phyloP scores from a whole-genome alignment of 2,113 vertebrate species.

The Paraplagusia blochii region DNA sequence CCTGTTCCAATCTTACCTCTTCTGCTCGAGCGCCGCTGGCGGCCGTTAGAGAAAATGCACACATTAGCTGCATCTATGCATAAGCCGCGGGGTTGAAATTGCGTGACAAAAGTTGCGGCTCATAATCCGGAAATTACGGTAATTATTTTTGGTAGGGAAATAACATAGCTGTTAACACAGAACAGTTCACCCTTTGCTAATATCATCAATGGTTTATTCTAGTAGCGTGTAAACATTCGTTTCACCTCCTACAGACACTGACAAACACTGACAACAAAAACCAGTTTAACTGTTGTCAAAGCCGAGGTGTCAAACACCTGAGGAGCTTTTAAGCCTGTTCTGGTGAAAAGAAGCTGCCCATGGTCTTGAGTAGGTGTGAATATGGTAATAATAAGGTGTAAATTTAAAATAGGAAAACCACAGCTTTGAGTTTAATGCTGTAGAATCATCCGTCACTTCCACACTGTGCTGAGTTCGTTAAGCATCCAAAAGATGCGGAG shows the following conservation, averaged over 20 bases:
- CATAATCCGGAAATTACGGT: too few relatives aligned
- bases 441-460: conserved; percentile 3
- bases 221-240: conserved; percentile 47
- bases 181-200: conserved; percentile 29
- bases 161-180: conserved; percentile 11
- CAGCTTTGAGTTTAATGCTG: background rate
- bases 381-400: conserved; percentile 13
- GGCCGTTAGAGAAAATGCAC: too few relatives aligned
- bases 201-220: conserved; percentile 5
- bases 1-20: too few relatives aligned
- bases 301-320: conserved; percentile 15
- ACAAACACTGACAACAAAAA: conserved; percentile 1
- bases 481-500: conserved; percentile 6
- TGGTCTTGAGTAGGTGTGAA: conserved; percentile 13
- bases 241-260: background rate
- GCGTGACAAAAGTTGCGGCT: too few relatives aligned
- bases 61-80: too few relatives aligned
- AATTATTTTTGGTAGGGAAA: conserved; percentile 14
- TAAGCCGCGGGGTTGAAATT: too few relatives aligned
- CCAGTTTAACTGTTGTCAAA: conserved; percentile 4
- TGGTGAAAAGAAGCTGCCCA: conserved; percentile 33
- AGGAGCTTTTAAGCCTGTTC: conserved; percentile 42
- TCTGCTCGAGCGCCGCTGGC: too few relatives aligned
- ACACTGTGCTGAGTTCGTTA: conserved; percentile 2
- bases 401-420: conserved; percentile 3